Conservation (phyloP, 2,888 invertebrate species). For the Neria commutata region DNA sequence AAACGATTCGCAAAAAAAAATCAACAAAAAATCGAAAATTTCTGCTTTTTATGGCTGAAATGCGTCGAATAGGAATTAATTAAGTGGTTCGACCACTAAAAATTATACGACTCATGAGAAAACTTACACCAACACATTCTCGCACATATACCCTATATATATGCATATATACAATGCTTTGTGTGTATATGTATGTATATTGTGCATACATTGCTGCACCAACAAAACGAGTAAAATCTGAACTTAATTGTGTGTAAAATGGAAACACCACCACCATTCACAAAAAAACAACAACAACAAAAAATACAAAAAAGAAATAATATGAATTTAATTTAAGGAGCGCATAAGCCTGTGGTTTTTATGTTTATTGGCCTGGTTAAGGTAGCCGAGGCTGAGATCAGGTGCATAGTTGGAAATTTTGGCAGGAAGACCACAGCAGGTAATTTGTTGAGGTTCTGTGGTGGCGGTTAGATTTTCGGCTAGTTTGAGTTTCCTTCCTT, state of each 20-base stretch:
- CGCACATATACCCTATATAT: too few relatives aligned
- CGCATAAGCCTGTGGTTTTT: constrained; percentile 34
- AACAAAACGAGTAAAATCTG: constrained; percentile 7
- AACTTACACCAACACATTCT: too few relatives aligned
- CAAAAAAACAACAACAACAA: constrained; percentile 14
- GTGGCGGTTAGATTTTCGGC: too few relatives aligned
- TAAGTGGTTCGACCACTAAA: constrained; percentile 29
- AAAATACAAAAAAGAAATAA: constrained; percentile 15
- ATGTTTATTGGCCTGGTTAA: too few relatives aligned
- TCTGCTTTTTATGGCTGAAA: constrained; percentile 31
- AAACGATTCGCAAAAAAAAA: constrained; percentile 42
- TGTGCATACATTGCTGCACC: too few relatives aligned
- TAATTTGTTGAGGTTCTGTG: too few relatives aligned
- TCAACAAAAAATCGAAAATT: constrained; percentile 26
- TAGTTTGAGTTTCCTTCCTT: too few relatives aligned
- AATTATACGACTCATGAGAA: constrained; percentile 1
- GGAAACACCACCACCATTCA: constrained; percentile 16
- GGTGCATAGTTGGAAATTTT: too few relatives aligned
- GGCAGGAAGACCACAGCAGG: too few relatives aligned
- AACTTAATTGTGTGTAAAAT: constrained; percentile 37
- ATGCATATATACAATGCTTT: too few relatives aligned
- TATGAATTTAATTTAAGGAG: constrained; percentile 31
- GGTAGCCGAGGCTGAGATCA: too few relatives aligned
- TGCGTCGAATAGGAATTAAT: constrained; percentile 43
- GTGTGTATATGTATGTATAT: too few relatives aligned